Percentiles rank a stretch among this genome's conserved stretches.
These are phyloP conservation scores for Sus cebifrons DNA, from an alignment of 2,797 vertebrate genomes.

Conservation along the genomic window DNA sequence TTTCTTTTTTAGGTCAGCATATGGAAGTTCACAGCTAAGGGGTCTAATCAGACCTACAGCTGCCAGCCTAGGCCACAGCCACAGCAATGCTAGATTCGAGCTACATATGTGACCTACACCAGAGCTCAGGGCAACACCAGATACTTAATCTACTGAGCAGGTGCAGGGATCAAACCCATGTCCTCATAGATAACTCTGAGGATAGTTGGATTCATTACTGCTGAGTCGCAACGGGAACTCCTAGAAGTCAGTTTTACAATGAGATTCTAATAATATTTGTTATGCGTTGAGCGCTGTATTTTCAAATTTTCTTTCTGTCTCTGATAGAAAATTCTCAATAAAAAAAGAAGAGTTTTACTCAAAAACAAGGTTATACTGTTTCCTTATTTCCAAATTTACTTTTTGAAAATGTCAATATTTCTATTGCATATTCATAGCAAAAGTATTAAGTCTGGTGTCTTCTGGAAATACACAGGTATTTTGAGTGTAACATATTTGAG, in stretches of 20 bases:
- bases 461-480: not conserved
- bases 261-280: not conserved
- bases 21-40: too few species aligned
- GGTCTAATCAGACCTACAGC: too few species aligned
- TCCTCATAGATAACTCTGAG: too few species aligned
- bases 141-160: too few species aligned
- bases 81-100: too few species aligned
- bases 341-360: not conserved
- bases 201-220: too few species aligned
- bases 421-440: not conserved
- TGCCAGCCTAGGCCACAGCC: too few species aligned
- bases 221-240: too few species aligned
- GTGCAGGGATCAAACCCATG: too few species aligned
- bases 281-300: not conserved
- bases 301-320: not conserved
- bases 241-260: not conserved
- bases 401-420: not conserved
- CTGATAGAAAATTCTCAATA: not conserved
- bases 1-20: too few species aligned
- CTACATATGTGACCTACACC: too few species aligned
- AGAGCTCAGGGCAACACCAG: too few species aligned
- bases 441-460: not conserved
- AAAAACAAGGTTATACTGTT: not conserved
- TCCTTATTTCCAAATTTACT: not conserved
- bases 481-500: not conserved